Base-by-base conservation (phyloP, 2,113 vertebrate genomes). In the Percina caprodes region DNA sequence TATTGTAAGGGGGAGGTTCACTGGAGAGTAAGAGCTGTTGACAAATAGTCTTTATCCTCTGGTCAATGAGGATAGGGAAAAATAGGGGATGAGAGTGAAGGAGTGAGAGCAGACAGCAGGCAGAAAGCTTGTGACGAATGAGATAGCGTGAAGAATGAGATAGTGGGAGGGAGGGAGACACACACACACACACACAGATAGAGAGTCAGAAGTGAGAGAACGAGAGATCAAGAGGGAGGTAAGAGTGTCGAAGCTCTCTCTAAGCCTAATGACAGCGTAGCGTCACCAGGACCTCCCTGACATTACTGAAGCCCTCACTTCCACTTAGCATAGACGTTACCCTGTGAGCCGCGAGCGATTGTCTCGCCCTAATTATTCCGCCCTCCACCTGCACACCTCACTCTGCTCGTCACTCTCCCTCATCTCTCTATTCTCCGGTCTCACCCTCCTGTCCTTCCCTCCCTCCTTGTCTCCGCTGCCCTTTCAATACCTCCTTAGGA, bases 401-500 rank as follows among this genome's bases (percentile, higher is more conserved):
- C 42, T 84, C 81, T 46, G 42, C 74, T 68, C 46, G 52, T 74
- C 86, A 68, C 80, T 86, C 84, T 79, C 23, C 82, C 82, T 87
- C 71, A 60, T 87, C 79, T 67, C 14, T 75, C 66, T 48, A 4
- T 71, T 82, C 79, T 55, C 65, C 59, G 72, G 79, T 86, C 77
- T 84, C 74, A 52, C 74, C 84, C 63, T 49, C 56, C 52, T 56
- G 54, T 69, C 82, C 71, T 87, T 80, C 75, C 72, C 87, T 80
- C 39, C 76, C 77, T 48, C 80, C 39, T 74, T 46, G 83, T 88
- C 86, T 61, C 63, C 13, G 54, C 45, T 94, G 91, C 92, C 89
- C 93, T 94, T 95, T 95, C 81, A 77, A 65, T 77, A 60, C 67
- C 80, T 91, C 91, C 88, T 90, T 54, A 91, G 91, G 92, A 93